A percentile compares a stretch with the other conserved stretches of the same genome.
phyloP scores from a whole-genome alignment of 2,888 invertebrate species.

The Leucophora obtusa region DNA sequence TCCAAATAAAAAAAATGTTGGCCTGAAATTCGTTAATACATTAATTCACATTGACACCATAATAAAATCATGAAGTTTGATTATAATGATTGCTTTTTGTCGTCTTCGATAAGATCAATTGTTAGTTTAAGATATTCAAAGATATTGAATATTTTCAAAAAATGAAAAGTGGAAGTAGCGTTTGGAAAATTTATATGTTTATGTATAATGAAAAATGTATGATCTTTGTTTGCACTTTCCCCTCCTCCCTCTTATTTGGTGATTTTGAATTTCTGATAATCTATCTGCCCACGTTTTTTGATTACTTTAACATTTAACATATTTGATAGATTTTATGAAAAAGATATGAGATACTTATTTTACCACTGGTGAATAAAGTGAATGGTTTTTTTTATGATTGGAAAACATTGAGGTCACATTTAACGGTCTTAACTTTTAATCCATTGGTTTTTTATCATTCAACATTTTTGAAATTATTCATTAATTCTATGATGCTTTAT shows the following conservation, averaged over 20 bases:
- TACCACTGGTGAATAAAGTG: constrained; percentile 12
- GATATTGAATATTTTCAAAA: neutral
- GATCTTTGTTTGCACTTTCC: constrained; percentile 3
- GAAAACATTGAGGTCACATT: neutral
- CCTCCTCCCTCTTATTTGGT: constrained; percentile 4
- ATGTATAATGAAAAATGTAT: constrained; percentile 1
- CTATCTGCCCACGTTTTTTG: constrained; percentile 33
- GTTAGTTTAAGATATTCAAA: constrained; percentile 4
- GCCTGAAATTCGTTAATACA: constrained; percentile 16
- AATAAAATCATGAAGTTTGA: constrained; percentile 20
- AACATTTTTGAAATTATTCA: too few relatives aligned
- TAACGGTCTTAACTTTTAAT: neutral
- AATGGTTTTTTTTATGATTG: neutral
- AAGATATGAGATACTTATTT: constrained; percentile 33
- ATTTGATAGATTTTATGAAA: constrained; percentile 43
- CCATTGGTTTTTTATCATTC: too few relatives aligned
- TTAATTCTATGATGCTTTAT: too few relatives aligned
- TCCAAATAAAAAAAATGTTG: constrained; percentile 9
- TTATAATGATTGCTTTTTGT: constrained; percentile 8
- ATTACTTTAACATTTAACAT: constrained; percentile 49
- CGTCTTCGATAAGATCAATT: constrained; percentile 5
- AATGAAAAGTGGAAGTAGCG: neutral
- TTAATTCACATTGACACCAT: constrained; percentile 47
- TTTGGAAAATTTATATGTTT: neutral
- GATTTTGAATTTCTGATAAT: constrained; percentile 3